These are phyloP conservation scores for Marronus borbonicus DNA, from an alignment of 2,888 invertebrate species.

Conservation along the genomic window DNA sequence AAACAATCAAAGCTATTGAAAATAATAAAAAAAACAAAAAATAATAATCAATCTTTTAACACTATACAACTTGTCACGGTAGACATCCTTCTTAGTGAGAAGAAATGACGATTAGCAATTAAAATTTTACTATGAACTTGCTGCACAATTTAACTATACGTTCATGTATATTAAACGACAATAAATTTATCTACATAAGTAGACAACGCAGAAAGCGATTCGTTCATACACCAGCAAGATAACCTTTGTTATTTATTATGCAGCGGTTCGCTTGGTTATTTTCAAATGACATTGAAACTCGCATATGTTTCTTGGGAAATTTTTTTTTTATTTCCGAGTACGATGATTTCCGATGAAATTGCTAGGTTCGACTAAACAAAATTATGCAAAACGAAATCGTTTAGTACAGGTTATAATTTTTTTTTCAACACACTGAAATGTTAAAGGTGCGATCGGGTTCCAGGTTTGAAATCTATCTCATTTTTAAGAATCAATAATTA, in stretches of 20 bases:
- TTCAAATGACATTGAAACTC: conserved; percentile 37
- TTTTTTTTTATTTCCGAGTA: conserved; percentile 26
- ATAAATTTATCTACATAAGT: not conserved
- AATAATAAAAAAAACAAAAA: not conserved
- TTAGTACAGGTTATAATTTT: not conserved
- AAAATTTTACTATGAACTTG: conserved; percentile 18
- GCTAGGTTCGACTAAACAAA: not conserved
- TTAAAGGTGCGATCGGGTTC: not conserved
- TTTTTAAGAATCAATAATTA: not conserved
- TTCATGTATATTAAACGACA: not conserved
- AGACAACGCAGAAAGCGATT: too few species aligned
- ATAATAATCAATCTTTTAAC: not conserved
- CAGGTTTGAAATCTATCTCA: not conserved
- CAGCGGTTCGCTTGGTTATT: conserved; percentile 15
- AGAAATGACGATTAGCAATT: conserved; percentile 21
- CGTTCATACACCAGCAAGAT: too few species aligned
- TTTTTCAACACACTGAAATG: not conserved
- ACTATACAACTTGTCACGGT: not conserved
- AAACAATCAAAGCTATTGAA: not conserved
- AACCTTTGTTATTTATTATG: conserved; percentile 33
- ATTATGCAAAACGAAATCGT: not conserved
- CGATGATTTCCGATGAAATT: conserved; percentile 24
- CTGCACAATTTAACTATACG: conserved; percentile 17
- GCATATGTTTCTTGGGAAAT: conserved; percentile 20
- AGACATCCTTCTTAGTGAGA: not conserved